Evolutionary conservation across 1,140 invertebrate genomes (phyloP).

Genomic region (Pseudomyrmex sp.): DNA sequence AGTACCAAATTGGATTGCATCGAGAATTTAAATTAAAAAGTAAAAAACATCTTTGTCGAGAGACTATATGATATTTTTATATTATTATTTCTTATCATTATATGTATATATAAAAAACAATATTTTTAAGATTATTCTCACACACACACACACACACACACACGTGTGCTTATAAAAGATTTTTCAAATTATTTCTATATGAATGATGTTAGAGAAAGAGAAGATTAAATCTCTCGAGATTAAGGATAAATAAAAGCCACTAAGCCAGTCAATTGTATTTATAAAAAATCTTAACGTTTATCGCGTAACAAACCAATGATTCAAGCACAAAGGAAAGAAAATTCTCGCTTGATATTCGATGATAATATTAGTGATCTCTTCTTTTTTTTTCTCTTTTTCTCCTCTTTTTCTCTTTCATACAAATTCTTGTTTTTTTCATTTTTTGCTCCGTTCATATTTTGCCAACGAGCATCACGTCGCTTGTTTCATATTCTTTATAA

Average conservation of each 20-base stretch:
- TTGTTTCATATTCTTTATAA: conserved; percentile 13
- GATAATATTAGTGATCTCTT: conserved; percentile 43
- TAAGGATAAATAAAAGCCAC: neutral
- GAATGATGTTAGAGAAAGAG: too few relatives aligned
- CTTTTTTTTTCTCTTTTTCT: neutral
- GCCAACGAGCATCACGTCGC: conserved; percentile 6
- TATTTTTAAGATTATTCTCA: too few relatives aligned
- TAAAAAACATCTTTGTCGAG: too few relatives aligned
- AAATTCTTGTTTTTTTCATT: neutral
- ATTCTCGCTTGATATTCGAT: conserved; percentile 28
- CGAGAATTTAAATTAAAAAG: neutral
- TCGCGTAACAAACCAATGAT: conserved; percentile 18
- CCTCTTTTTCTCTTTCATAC: neutral
- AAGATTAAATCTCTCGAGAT: too few relatives aligned
- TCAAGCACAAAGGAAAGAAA: conserved; percentile 26
- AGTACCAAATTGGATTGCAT: neutral
- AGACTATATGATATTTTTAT: too few relatives aligned
- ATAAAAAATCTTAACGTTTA: conserved; percentile 15
- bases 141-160: too few relatives aligned
- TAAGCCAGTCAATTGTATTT: conserved; percentile 36
- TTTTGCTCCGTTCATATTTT: too few relatives aligned
- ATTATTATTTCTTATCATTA: too few relatives aligned
- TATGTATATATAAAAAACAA: too few relatives aligned
- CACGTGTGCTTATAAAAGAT: too few relatives aligned
- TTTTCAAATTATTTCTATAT: too few relatives aligned